Evolutionary conservation across 2,797 vertebrate species (phyloP), one percentile per base, ranked within the genome.

Genomic region (Gadopsis marmoratus): DNA sequence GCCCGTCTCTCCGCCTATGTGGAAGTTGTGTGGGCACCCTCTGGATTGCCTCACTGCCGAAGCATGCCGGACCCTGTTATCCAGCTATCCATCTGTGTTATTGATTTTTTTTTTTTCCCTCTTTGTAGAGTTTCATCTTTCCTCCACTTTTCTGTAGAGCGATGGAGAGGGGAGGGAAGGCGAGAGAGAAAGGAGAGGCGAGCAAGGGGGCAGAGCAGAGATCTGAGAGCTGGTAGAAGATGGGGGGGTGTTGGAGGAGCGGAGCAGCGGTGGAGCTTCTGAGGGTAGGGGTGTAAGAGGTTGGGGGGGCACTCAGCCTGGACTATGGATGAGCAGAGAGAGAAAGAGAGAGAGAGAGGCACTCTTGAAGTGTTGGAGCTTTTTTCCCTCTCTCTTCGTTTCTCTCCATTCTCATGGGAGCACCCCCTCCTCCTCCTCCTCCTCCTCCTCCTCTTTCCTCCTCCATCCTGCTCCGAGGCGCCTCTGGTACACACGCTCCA

Each of bases 1-100:
- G 86, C 91, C 86, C 89, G 29, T 89, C 92, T 93, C 91, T 90
- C 91, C 79, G 90, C 92, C 93, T 92, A 87, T 93, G 92, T 95
- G 94, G 94, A 94, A 94, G 95, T 95, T 94, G 94, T 95, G 94
- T 95, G 94, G 94, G 94, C 93, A 95, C 94, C 94, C 93, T 95
- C 94, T 94, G 94, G 94, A 95, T 95, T 95, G 92, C 94, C 94
- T 95, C 93, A 94, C 90, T 65, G 88, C 91, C 87, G 90, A 94
- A 94, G 94, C 95, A 96, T 94, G 94, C 93, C 91, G 94, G 94
- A 95, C 94, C 94, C 93, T 95, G 92, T 95, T 95, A 95, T 95
- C 95, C 89, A 89, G 93, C 94, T 93, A 95, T 96, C 94, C 94
- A 95, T 95, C 95, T 96, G 94, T 92, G 92, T 93, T 95, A 95